Conservation (phyloP, 2,888 invertebrate genomes). For the Campoplex nolae region DNA sequence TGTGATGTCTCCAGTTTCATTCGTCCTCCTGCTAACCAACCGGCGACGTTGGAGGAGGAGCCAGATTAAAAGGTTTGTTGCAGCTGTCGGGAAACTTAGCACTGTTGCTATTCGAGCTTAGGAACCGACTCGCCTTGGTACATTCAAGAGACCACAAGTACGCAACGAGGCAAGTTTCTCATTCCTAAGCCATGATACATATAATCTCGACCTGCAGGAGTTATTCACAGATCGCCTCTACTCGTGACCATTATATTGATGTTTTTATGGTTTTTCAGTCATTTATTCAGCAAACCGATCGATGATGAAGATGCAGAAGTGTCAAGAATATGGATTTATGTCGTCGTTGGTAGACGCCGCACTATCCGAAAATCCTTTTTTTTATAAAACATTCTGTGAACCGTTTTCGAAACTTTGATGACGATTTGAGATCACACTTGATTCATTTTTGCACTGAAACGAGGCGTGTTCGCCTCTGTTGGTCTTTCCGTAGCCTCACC, state of each 20-base stretch:
- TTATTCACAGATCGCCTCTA: neutral
- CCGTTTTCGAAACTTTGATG: neutral
- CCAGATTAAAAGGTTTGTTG: constrained; percentile 43
- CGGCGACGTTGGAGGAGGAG: constrained; percentile 66
- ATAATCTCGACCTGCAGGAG: neutral
- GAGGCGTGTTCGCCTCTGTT: neutral
- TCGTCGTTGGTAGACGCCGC: neutral
- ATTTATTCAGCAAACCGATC: neutral
- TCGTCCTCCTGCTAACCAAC: constrained; percentile 64
- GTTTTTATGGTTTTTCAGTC: neutral
- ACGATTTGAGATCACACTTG: neutral
- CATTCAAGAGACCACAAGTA: neutral
- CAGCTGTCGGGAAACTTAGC: constrained; percentile 26
- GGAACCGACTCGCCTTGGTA: constrained; percentile 3
- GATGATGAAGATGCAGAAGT: neutral
- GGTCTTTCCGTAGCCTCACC: neutral
- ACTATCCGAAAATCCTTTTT: neutral
- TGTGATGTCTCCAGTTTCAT: constrained; percentile 63
- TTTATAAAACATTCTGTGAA: neutral
- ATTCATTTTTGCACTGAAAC: neutral
- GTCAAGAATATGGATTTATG: neutral
- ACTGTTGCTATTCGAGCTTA: constrained; percentile 58
- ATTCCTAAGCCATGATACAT: neutral
- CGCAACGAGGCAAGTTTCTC: neutral
- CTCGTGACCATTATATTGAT: neutral